Conservation (phyloP, 2,113 vertebrate genomes). For the Climacteris rufus region DNA sequence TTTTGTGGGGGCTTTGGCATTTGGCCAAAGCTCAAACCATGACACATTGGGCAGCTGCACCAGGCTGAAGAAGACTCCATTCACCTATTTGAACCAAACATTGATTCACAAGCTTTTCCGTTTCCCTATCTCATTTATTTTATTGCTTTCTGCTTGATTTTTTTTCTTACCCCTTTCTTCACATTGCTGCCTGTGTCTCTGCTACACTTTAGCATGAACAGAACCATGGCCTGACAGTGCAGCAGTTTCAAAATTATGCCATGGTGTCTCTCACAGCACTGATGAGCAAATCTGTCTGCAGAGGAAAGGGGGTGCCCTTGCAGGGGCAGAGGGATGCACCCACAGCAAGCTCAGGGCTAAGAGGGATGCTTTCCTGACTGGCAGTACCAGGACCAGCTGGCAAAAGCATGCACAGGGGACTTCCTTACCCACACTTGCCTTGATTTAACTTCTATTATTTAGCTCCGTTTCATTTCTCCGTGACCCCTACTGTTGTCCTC, state of each 20-base stretch:
- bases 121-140: background rate
- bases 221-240: rapidly evolving
- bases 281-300: background rate
- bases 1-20: no score
- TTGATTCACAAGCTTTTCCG: background rate
- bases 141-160: rapidly evolving
- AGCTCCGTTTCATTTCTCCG: background rate
- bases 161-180: rapidly evolving
- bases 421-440: background rate
- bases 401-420: background rate
- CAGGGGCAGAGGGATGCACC: background rate
- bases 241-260: background rate
- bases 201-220: background rate
- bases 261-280: background rate
- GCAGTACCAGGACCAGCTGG: background rate
- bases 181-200: rapidly evolving
- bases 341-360: background rate
- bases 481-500: background rate
- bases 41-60: background rate
- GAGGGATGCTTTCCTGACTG: background rate
- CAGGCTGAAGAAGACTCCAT: background rate
- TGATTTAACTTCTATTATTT: background rate
- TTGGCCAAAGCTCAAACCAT: no score
- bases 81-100: background rate
- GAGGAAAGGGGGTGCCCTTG: background rate